phyloP scores from a whole-genome alignment of 2,888 invertebrate genomes.

The Xylocampa areola region DNA sequence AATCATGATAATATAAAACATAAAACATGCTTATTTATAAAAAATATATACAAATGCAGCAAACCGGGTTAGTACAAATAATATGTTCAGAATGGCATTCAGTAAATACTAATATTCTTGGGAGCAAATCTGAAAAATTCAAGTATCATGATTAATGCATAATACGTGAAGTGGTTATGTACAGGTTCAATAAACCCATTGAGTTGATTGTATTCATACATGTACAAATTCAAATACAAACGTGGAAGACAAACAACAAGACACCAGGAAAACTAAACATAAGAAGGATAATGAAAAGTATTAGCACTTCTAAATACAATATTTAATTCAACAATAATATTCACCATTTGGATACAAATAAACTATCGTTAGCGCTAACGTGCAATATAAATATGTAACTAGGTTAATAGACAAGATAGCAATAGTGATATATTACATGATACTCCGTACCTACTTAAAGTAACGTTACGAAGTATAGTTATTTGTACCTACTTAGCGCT shows the following conservation, averaged over 20 bases:
- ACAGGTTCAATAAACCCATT: constrained; percentile 14
- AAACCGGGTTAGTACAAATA: constrained; percentile 47
- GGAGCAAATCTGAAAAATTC: constrained; percentile 86
- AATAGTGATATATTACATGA: constrained; percentile 61
- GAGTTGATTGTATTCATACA: constrained; percentile 19
- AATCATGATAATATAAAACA: constrained; percentile 43
- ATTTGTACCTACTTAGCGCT: constrained; percentile 73
- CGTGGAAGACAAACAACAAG: constrained; percentile 39
- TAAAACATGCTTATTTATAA: constrained; percentile 56
- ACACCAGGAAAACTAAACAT: constrained; percentile 41
- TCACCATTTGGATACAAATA: constrained; percentile 59
- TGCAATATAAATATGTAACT: constrained; percentile 63
- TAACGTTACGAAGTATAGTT: constrained; percentile 58
- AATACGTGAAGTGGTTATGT: constrained; percentile 18
- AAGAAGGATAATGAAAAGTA: constrained; percentile 58
- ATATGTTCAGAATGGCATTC: constrained; percentile 54
- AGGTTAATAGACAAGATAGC: constrained; percentile 56
- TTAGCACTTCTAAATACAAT: constrained; percentile 60
- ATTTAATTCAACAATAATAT: constrained; percentile 67
- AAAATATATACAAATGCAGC: constrained; percentile 42
- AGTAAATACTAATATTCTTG: constrained; percentile 87
- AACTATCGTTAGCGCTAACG: constrained; percentile 59
- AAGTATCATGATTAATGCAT: constrained; percentile 48
- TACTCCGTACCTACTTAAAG: constrained; percentile 62
- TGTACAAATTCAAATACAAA: constrained; percentile 20